Conservation (phyloP, 2,113 vertebrate genomes). For the Verasper variegatus region DNA sequence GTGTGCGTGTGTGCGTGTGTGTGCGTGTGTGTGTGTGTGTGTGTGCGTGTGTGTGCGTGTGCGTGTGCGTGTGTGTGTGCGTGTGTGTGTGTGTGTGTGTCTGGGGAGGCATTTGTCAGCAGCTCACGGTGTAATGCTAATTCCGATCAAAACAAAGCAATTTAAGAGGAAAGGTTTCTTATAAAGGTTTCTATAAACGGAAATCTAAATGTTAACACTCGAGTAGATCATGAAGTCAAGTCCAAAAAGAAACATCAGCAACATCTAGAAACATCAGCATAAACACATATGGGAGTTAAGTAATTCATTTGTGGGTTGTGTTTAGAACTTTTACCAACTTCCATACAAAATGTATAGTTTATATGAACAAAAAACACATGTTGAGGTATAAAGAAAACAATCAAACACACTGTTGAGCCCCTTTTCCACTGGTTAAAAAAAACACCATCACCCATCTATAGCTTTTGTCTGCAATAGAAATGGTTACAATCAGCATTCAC, state of each 20-base stretch:
- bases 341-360: no score
- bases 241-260: constrained; percentile 7
- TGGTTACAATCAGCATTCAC: no score
- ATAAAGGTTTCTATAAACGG: not conserved
- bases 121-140: constrained; percentile 57
- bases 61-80: constrained; percentile 48
- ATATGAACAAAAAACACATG: no score
- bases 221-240: constrained; percentile 5
- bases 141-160: constrained; percentile 61
- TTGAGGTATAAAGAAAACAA: no score
- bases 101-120: constrained; percentile 65
- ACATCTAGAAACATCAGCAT: not conserved
- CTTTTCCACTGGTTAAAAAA: no score
- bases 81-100: constrained; percentile 45
- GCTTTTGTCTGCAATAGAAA: no score
- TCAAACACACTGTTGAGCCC: no score
- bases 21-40: constrained; percentile 50
- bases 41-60: constrained; percentile 49
- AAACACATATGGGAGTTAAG: not conserved
- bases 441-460: no score
- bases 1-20: constrained; percentile 34
- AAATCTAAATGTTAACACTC: constrained; percentile 41
- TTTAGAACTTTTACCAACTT: no score
- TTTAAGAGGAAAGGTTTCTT: constrained; percentile 55
- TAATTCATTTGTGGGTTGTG: no score